Evolutionary conservation across 2,113 vertebrate genomes (phyloP), one percentile per base, ranked within the genome.

Genomic region (Gyps fulvus): DNA sequence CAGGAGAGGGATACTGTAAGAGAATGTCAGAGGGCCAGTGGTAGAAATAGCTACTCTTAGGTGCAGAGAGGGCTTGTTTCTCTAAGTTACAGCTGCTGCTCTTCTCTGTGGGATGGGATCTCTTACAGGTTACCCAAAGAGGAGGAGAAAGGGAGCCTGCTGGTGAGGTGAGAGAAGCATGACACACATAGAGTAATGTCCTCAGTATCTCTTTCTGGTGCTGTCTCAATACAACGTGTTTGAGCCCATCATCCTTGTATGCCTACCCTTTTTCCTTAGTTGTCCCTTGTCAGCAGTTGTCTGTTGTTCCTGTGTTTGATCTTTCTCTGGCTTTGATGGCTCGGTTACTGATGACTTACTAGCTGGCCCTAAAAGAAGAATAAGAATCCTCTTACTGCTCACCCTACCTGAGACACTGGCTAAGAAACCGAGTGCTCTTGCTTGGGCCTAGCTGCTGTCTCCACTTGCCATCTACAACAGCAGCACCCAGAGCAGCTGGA

Each of bases 171-270:
- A 42, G 69, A 26, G 36, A n/a, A 77, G 57, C 23, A 22, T 23
- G 19, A 7, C 38, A 21, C 17, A 15, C 0, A 0, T 45, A 40
- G 40, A 40, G 61, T 50, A 5, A 4, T 47, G 57, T 88, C n/a
- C 78, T 87, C 2, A 2, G 10, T 71, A 25, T 67, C 7, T 62
- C 9, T 32, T 21, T 16, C 45, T 38, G 55, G 15, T 58, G 69
- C 49, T 50, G 25, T 85, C 83, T 67, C 47, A 50, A 3, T 43
- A 26, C 32, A 19, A 17, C 0, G 0, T 18, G 26, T n/a, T 45
- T 22, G 38, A 92, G 43, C 49, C 36, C 62, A 16, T 45, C 14
- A 4, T 6, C 36, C 65, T 71, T 7, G 3, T 43, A 13, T 62
- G 31, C 43, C 50, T 71, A 7, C 52, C 32, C 31, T 73, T 52